phyloP scores from a whole-genome alignment of 2,797 vertebrate genomes.

The Channallabes apus region DNA sequence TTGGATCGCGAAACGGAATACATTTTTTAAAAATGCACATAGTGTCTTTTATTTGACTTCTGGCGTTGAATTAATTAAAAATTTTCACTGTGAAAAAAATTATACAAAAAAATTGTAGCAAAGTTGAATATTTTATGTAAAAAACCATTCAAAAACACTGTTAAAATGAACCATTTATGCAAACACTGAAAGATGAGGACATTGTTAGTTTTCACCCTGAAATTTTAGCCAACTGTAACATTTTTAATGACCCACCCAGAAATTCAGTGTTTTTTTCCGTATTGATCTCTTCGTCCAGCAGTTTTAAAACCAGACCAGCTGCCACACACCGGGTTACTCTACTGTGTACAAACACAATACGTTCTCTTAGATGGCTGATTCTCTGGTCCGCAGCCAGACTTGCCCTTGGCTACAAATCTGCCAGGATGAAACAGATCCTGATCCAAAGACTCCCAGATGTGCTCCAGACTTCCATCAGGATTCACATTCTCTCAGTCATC shows the following conservation, averaged over 20 bases:
- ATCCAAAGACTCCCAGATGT: slow-evolving; percentile 66
- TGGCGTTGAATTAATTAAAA: not conserved
- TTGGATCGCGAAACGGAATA: not conserved
- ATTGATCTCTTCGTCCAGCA: not conserved
- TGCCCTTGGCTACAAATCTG: slow-evolving; percentile 54
- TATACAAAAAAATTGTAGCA: not conserved
- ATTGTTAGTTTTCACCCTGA: not conserved
- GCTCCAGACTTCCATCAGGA: slow-evolving; percentile 43
- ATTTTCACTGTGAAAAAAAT: not conserved
- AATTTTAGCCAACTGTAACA: not conserved
- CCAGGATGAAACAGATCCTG: slow-evolving; percentile 42
- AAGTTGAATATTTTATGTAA: not conserved
- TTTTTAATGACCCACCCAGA: not conserved
- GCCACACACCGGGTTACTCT: slow-evolving; percentile 47
- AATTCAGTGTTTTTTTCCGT: not conserved
- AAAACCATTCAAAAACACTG: not conserved
- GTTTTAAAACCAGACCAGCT: not conserved
- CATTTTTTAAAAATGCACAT: not conserved
- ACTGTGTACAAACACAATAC: slow-evolving; percentile 63
- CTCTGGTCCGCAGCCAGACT: slow-evolving; percentile 55
- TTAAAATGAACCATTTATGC: not conserved
- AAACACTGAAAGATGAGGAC: not conserved
- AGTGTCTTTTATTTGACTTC: not conserved
- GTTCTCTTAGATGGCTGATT: slow-evolving; percentile 53
- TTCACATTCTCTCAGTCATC: slow-evolving; percentile 24